phyloP scores from a whole-genome alignment of 2,888 invertebrate genomes.

The Phytoseiulus persimilis region DNA sequence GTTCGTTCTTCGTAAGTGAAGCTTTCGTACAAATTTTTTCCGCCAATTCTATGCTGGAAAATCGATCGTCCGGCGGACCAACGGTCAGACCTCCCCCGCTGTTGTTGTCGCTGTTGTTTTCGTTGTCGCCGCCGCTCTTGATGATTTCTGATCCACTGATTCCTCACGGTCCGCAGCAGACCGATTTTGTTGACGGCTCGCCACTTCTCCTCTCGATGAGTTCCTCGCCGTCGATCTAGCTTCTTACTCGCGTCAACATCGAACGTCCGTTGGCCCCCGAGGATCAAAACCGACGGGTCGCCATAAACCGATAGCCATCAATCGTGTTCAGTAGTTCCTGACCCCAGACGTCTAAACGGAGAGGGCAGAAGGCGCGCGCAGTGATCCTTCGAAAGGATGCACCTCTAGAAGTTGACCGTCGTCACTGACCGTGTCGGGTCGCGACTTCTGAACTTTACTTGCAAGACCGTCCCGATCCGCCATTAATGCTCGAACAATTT shows the following conservation, averaged over 20 bases:
- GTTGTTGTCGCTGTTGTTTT: too few species aligned
- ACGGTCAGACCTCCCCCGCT: neutral
- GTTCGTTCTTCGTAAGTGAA: slow-evolving; percentile 25
- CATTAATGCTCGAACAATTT: neutral
- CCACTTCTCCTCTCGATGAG: neutral
- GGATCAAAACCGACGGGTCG: neutral
- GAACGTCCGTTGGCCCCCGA: neutral
- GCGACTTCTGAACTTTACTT: neutral
- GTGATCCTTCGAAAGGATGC: neutral
- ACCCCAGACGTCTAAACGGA: neutral
- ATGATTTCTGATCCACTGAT: neutral
- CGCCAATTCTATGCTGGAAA: neutral
- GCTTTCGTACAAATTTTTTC: neutral
- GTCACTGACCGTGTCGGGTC: neutral
- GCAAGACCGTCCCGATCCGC: neutral
- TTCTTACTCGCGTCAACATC: neutral
- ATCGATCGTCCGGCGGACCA: neutral
- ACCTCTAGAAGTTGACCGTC: neutral
- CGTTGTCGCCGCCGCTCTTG: neutral
- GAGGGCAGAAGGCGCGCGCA: neutral
- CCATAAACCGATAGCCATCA: neutral
- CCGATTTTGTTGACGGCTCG: neutral
- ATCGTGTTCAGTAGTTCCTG: neutral
- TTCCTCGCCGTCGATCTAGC: neutral
- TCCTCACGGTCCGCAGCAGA: neutral